phyloP scores from a whole-genome alignment of 2,113 vertebrate species.

The Orcinus orca region DNA sequence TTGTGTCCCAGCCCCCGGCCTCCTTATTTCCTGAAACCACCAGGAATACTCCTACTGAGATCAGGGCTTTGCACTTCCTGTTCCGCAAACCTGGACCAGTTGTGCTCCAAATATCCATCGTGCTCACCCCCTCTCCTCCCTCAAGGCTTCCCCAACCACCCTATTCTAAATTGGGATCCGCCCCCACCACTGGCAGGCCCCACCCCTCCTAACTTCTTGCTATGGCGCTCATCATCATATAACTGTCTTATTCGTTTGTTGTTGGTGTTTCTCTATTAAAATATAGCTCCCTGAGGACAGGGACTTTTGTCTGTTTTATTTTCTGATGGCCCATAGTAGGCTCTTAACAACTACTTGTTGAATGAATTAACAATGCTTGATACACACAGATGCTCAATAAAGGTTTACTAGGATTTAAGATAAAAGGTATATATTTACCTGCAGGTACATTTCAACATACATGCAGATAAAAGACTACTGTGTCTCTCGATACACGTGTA shows the following conservation, averaged over 20 bases:
- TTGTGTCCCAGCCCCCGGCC: neutral
- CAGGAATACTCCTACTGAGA: neutral
- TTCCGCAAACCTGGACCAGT: neutral
- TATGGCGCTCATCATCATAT: neutral
- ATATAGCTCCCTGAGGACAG: neutral
- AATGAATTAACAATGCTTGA: neutral
- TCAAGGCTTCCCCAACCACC: neutral
- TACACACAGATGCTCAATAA: neutral
- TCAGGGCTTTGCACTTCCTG: neutral
- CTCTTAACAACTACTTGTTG: neutral
- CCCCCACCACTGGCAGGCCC: neutral
- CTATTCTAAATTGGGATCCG: neutral
- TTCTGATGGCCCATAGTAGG: neutral
- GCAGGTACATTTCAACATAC: neutral
- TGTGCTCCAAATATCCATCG: neutral
- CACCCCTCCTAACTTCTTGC: neutral
- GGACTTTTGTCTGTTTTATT: neutral
- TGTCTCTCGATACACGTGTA: neutral
- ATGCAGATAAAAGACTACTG: neutral
- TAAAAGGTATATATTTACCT: constrained; percentile 35
- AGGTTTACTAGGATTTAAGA: constrained; percentile 22
- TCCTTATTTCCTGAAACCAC: neutral
- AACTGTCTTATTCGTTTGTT: neutral
- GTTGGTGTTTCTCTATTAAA: neutral
- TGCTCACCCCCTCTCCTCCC: neutral